A percentile compares a stretch with the other conserved stretches of the same genome.
These are phyloP conservation scores for Stenodema calcarata DNA, from an alignment of 2,888 invertebrate genomes.

Conservation along the genomic window DNA sequence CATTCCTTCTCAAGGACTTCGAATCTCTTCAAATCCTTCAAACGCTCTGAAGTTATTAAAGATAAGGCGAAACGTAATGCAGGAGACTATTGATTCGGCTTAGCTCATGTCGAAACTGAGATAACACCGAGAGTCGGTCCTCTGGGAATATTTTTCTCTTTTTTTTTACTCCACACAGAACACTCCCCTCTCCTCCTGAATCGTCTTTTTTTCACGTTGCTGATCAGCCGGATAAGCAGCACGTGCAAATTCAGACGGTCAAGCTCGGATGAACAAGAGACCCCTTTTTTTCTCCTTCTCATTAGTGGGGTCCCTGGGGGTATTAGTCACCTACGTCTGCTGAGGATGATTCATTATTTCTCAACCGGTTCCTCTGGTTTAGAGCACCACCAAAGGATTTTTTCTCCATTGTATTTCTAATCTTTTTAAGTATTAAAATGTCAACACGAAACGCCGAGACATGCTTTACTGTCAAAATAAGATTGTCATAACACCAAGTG, in stretches of 20 bases:
- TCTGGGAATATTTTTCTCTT: neutral
- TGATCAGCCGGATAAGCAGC: conserved; percentile 17
- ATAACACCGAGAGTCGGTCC: neutral
- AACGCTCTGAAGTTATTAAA: neutral
- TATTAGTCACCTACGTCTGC: conserved; percentile 30
- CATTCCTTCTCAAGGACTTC: neutral
- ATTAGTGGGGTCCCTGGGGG: conserved; percentile 14
- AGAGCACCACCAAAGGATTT: too few relatives aligned
- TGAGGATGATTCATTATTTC: neutral
- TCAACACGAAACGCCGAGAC: too few relatives aligned
- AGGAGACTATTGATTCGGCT: neutral
- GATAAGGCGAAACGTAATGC: neutral
- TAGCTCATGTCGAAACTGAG: neutral
- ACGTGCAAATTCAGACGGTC: conserved; percentile 32
- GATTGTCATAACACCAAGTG: too few relatives aligned
- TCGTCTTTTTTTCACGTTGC: neutral
- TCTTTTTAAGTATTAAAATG: too few relatives aligned
- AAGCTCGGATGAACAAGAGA: conserved; percentile 29
- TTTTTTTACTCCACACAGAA: neutral
- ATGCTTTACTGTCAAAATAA: too few relatives aligned
- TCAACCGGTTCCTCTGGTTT: neutral
- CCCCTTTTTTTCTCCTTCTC: neutral
- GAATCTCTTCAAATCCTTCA: neutral
- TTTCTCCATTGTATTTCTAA: too few relatives aligned
- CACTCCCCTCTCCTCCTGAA: neutral